Percentiles rank a stretch among this genome's conserved stretches.
Evolutionary conservation across 2,113 vertebrate species (phyloP).

Genomic region (Indri indri): DNA sequence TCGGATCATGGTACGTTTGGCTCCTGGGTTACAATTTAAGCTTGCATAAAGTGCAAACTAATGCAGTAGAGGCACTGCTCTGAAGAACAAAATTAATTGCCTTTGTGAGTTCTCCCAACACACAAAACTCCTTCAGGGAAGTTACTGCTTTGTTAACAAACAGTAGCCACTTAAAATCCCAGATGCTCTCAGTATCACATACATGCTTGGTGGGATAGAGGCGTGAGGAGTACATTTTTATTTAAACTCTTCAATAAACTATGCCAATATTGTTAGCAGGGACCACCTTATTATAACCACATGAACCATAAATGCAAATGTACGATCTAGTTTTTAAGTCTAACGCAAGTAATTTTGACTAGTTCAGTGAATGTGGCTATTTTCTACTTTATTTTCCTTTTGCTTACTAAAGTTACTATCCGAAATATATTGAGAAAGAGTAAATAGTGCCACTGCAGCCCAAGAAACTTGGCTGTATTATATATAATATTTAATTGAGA

Average conservation of each 20-base stretch:
- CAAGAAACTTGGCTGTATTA: neutral
- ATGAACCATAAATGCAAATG: neutral
- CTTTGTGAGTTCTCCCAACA: slow-evolving; percentile 67
- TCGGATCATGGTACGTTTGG: slow-evolving; percentile 43
- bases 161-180: slow-evolving; percentile 66
- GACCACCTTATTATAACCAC: neutral
- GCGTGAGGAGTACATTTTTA: slow-evolving; percentile 5
- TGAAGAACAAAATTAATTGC: slow-evolving; percentile 77
- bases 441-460: neutral
- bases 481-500: neutral
- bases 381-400: slow-evolving; percentile 19
- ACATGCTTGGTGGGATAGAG: slow-evolving; percentile 8
- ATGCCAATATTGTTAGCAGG: neutral
- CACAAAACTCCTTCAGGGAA: slow-evolving; percentile 60
- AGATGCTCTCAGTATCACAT: slow-evolving; percentile 35
- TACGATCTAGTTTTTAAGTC: slow-evolving; percentile 30
- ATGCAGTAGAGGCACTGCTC: slow-evolving; percentile 65
- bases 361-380: neutral
- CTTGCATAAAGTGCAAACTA: slow-evolving; percentile 58
- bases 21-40: slow-evolving; percentile 68
- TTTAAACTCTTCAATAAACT: slow-evolving; percentile 30
- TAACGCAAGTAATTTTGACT: slow-evolving; percentile 30
- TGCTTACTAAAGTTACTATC: neutral
- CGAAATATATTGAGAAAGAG: neutral
- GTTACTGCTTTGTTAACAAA: slow-evolving; percentile 75